Evolutionary conservation across 2,888 invertebrate species (phyloP).

Genomic region (Trissoscelio sp.): DNA sequence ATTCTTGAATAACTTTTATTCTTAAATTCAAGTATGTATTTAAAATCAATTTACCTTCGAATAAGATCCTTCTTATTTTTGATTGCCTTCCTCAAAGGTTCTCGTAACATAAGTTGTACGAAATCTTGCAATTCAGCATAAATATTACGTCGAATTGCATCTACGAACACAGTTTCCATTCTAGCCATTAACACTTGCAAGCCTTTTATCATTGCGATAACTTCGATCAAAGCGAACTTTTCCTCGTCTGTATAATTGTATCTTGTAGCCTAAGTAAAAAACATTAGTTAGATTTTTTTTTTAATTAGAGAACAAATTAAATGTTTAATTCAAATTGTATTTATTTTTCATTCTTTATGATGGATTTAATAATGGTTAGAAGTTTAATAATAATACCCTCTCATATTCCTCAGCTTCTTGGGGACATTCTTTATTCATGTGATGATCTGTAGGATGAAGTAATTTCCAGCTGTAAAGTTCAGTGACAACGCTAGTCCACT

Average conservation of each 20-base stretch:
- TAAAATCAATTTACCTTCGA: slow-evolving; percentile 85
- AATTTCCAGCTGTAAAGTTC: slow-evolving; percentile 99
- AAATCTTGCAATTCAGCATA: slow-evolving; percentile 99
- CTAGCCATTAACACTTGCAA: slow-evolving; percentile 97
- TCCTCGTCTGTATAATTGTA: slow-evolving; percentile 99
- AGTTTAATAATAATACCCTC: slow-evolving; percentile 86
- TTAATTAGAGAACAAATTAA: too few species aligned
- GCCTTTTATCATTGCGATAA: slow-evolving; percentile 99
- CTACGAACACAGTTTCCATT: slow-evolving; percentile 98
- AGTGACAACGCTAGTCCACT: slow-evolving; percentile 98
- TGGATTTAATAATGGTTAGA: slow-evolving; percentile 2
- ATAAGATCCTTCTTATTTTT: slow-evolving; percentile 99
- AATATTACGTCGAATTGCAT: slow-evolving; percentile 95
- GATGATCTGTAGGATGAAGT: slow-evolving; percentile 98
- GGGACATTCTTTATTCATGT: slow-evolving; percentile 97
- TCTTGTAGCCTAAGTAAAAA: slow-evolving; percentile 90
- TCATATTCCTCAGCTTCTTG: slow-evolving; percentile 99
- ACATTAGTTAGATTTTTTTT: not conserved
- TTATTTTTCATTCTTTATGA: slow-evolving; percentile 6
- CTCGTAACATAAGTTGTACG: slow-evolving; percentile 94
- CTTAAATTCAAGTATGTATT: too few species aligned
- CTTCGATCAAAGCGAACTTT: slow-evolving; percentile 98
- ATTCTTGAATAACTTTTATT: not conserved
- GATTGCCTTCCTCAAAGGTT: slow-evolving; percentile 97
- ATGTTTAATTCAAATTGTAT: too few species aligned